Evolutionary conservation across 2,113 vertebrate species (phyloP), one percentile per base, ranked within the genome.

Genomic region (Delphinus delphis): DNA sequence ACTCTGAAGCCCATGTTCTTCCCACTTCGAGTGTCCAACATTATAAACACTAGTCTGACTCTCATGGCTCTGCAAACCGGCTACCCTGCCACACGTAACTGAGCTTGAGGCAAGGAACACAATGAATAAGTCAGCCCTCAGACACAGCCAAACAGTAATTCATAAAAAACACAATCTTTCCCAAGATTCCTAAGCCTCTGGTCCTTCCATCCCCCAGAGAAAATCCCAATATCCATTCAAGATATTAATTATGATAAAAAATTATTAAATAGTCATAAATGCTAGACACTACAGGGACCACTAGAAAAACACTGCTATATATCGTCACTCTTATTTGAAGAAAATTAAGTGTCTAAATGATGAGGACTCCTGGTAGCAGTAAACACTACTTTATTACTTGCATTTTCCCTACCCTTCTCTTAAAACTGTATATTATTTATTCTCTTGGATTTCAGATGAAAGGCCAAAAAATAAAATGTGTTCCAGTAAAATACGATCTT

Each of bases 201-300:
- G 82, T 41, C 38, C 68, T 86, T 70, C 53, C 79, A 80, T 58
- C 36, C 92, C 85, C 50, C 28, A 81, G 41, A 53, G 88, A 47
- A 96, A 96, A 94, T 50, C 41, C 23, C 92, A 97, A 96, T 53
- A 53, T 50, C 67, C 89, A 63, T 67, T 83, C 82, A 93, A 93
- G 95, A 93, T 95, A 95, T 97, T 97, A 97, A 97, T 97, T 96
- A 97, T 94, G 74, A 96, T 90, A 97, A 95, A 95, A 96, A 95
- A 93, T 89, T 97, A 97, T 97, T 97, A 95, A 97, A 87, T 60
- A 90, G 73, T 97, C 89, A 93, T 84, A 97, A 93, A 82, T 93
- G 79, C 44, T 38, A 90, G 93, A 74, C 33, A 80, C 86, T 81
- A 81, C 31, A 67, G 96, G 96, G 70, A 98, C 73, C 60, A 89